Evolutionary conservation across 2,797 vertebrate genomes (phyloP), one percentile per base, ranked within the genome.

Genomic region (Chaunax sp.): DNA sequence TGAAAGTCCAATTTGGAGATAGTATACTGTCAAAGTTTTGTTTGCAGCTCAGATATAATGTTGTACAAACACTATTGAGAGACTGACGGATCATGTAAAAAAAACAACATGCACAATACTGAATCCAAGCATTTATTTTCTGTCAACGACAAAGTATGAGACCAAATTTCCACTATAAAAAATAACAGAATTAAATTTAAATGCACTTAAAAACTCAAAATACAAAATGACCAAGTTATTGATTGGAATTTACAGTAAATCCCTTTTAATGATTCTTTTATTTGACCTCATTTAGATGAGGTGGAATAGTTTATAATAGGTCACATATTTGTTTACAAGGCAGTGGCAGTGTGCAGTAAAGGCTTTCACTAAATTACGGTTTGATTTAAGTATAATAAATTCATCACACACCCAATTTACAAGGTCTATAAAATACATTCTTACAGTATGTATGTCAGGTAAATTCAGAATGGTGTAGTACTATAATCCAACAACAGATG

Each of bases 401-500:
- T 54, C 6, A 15, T 22, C 30, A 45, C 16, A 19, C 15, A 4
- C 46, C 23, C 6, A 19, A 46, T 14, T n/a, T 43, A 43, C 13
- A 43, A 6, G 18, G 40, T 43, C 18, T n/a, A 43, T 18, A 43
- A 43, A 6, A 18, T 43, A 18, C 3, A n/a, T 18, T 18, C 18
- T 43, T 18, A 47, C 22, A 25, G 12, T 6, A 23, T 25, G 8
- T 38, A 45, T 10, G 49, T n/a, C 44, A 40, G 41, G 20, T 43
- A 4, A 15, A 26, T 1, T 37, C 8, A 50, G 4, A 4, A 3
- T 33, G 25, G 5, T 80, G 84, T 54, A 74, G 66, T 90, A 72
- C 81, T 28, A 41, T 22, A 69, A 43, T 65, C 2, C 12, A 69
- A 77, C 91, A 91, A 84, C 78, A 93, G 91, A 37, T 90, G 91